Conservation (phyloP, 2,888 invertebrate species). For the Eupithecia insigniata region DNA sequence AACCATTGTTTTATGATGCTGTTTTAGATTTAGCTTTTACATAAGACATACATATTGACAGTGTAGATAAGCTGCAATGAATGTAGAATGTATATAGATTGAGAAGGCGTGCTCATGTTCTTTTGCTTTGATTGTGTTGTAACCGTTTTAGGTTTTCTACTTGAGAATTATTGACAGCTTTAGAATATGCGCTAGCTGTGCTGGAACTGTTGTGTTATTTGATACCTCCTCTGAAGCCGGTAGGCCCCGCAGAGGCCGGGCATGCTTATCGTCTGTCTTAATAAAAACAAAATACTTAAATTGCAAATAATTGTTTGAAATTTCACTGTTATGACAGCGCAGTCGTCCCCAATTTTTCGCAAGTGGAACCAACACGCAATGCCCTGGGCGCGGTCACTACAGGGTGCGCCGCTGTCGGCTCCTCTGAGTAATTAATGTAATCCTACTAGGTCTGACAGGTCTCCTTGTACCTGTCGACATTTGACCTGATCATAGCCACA, state of each 20-base stretch:
- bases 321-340: not conserved
- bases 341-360: conserved; percentile 6
- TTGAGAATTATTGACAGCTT: no score
- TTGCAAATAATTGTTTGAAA: not conserved
- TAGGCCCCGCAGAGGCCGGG: not conserved
- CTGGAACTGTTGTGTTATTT: no score
- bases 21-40: not conserved
- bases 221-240: no score
- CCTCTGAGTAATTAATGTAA: conserved; percentile 22
- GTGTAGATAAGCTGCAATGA: no score
- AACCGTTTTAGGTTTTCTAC: no score
- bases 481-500: conserved; percentile 16
- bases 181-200: no score
- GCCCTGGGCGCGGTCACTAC: conserved; percentile 17
- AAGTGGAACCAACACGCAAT: conserved; percentile 23
- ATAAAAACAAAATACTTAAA: not conserved
- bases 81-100: no score
- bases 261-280: not conserved
- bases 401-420: conserved; percentile 20
- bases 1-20: not conserved
- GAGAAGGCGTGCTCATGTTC: no score
- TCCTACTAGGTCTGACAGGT: conserved; percentile 1
- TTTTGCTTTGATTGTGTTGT: no score
- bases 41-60: not conserved
- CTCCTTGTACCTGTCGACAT: not conserved